Base-by-base conservation (phyloP, 2,888 invertebrate species). In the Parascotia fuliginaria region DNA sequence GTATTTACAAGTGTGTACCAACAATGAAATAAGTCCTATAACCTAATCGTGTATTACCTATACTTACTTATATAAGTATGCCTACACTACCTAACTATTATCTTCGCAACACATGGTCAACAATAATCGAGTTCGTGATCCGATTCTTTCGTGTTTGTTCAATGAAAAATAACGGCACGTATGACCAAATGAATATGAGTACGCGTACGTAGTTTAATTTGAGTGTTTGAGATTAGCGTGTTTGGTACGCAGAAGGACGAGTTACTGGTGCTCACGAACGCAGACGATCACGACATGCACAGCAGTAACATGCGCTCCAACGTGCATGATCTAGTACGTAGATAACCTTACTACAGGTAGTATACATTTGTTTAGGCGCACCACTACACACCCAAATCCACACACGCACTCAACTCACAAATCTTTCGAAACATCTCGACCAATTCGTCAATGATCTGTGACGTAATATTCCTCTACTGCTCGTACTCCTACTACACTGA, bases 351-450 rank as follows among this genome's bases (percentile, higher is more conserved):
- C n/a, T n/a, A n/a, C n/a, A n/a, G n/a, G 48, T 60, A 51, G 41
- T 31, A 40, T 50, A 47, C 60, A 65, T 65, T 68, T 65, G 49
- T 60, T 60, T 62, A 60, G 60, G 52, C 62, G 44, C 50, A 51
- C 61, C 44, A 45, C 46, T 15, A 9, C 16, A 16, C 28, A 2
- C 34, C 34, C 41, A 45, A 49, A 42, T 57, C 36, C 5, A 53
- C 43, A 42, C 65, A 51, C 43, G 41, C 33, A 47, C 39, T 55
- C 62, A 73, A 70, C 73, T 67, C 67, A 62, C 61, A 64, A 37
- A 73, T 69, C 71, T 79, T 75, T 77, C 64, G 55, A 65, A 73
- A 75, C 72, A 62, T 64, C 60, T 66, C 65, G 60, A 42, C 60
- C 51, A 54, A 58, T 64, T 61, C 67, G 63, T 65, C 65, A 70